Conservation (phyloP, 2,113 vertebrate species). For the Oreocharis arfaki region DNA sequence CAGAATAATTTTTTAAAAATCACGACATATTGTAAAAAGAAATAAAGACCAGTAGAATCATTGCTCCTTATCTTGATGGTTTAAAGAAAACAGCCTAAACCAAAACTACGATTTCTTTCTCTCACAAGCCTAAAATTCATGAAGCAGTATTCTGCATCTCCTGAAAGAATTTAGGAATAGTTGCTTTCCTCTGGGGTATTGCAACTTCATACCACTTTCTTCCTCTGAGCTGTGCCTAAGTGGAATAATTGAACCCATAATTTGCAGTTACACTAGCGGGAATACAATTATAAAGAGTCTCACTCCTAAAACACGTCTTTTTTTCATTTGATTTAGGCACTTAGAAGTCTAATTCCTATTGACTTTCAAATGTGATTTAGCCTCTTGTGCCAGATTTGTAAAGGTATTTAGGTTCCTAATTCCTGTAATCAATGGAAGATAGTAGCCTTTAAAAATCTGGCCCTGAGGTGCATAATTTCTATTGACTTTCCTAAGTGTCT, state of each 20-base stretch:
- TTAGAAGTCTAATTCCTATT: constrained; percentile 59
- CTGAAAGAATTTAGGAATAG: constrained; percentile 35
- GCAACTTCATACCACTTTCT: constrained; percentile 61
- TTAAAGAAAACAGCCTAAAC: background rate
- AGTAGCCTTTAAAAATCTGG: constrained; percentile 65
- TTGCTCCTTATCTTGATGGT: background rate
- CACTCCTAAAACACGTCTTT: constrained; percentile 49
- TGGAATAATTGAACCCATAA: constrained; percentile 60
- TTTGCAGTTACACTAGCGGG: constrained; percentile 60
- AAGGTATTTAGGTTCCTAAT: constrained; percentile 64
- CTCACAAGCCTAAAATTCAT: constrained; percentile 1
- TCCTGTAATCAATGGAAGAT: constrained; percentile 64
- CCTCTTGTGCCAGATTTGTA: constrained; percentile 62
- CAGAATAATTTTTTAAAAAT: fast-evolving
- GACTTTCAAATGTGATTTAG: constrained; percentile 64
- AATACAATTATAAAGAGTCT: constrained; percentile 65
- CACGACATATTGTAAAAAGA: background rate
- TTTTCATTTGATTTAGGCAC: constrained; percentile 66
- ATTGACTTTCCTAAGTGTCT: constrained; percentile 60
- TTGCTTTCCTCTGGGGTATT: constrained; percentile 30
- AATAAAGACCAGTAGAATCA: background rate
- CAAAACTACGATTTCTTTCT: background rate
- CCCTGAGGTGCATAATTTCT: constrained; percentile 61
- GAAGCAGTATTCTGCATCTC: background rate
- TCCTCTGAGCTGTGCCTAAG: constrained; percentile 58